Conservation (phyloP, 1,140 invertebrate genomes). For the Aculops lycopersici region DNA sequence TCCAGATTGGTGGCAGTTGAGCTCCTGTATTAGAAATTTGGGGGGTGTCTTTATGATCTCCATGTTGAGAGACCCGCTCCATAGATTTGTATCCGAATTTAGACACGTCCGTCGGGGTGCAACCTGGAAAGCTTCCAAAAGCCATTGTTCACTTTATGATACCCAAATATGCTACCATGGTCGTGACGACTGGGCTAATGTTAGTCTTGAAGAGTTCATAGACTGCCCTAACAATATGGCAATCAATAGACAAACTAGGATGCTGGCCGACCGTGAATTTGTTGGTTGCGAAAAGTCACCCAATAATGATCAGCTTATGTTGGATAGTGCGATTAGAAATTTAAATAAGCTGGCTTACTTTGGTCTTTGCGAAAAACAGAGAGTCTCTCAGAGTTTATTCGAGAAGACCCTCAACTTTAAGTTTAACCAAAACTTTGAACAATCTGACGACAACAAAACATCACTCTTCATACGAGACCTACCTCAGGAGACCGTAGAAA, state of each 20-base stretch:
- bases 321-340: slow-evolving; percentile 78
- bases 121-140: slow-evolving; percentile 57
- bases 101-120: slow-evolving; percentile 79
- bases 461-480: slow-evolving; percentile 37
- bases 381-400: slow-evolving; percentile 76
- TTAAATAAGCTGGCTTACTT: slow-evolving; percentile 79
- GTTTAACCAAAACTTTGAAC: slow-evolving; percentile 53
- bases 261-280: slow-evolving; percentile 71
- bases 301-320: slow-evolving; percentile 39
- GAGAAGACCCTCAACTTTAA: slow-evolving; percentile 80
- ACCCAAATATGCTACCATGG: too few species aligned
- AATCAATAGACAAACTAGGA: slow-evolving; percentile 75
- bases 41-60: slow-evolving; percentile 79
- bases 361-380: slow-evolving; percentile 76
- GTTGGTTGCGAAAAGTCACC: slow-evolving; percentile 77
- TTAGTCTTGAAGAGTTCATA: slow-evolving; percentile 48
- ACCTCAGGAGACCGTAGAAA: slow-evolving; percentile 30
- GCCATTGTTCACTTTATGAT: too few species aligned
- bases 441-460: slow-evolving; percentile 56
- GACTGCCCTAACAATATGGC: slow-evolving; percentile 67
- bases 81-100: slow-evolving; percentile 66
- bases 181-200: too few species aligned
- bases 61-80: slow-evolving; percentile 58
- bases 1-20: slow-evolving; percentile 88
- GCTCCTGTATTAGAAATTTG: slow-evolving; percentile 50